Evolutionary conservation across 2,113 vertebrate genomes (phyloP), one percentile per base, ranked within the genome.

Genomic region (Myiagra hebetior): DNA sequence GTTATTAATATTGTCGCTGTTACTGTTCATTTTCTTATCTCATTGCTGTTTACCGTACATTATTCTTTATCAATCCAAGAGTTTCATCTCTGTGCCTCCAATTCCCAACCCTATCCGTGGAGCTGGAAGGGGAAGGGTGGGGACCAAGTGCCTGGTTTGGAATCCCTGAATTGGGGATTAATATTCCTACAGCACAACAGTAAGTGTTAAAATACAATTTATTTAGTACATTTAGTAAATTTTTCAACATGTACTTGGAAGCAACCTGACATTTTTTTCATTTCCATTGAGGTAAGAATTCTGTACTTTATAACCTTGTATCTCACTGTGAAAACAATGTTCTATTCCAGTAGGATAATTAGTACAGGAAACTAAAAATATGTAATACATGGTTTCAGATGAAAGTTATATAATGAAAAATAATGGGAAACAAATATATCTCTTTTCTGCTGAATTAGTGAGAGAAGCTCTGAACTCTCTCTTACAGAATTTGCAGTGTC

Each of bases 151-250:
- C 28, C 44, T 65, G 0, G 0, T 44, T 44, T 52, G 52, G 5
- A 5, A 52, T 6, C 11, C 7, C 15, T 59, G 60, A 44, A 46
- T 0, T 52, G 33, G 15, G 13, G 4, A 57, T 10, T 50, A 52
- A 9, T 9, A 19, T 23, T 21, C 18, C 31, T 24, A 33, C 0
- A 4, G 8, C 11, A 52, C 3, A 30, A 52, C 0, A 37, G 7
- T 37, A 57, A 37, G 44, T 93, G 52, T 47, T 18, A 53, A 82
- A 89, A 85, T 31, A 2, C 3, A 81, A 30, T 67, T 82, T 85
- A 44, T 72, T 60, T 56, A 70, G 14, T 20, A 47, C 9, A n/a
- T 64, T 85, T 87, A 49, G 10, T 8, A 56, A 82, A 59, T 50
- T 56, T 53, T 76, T 94, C 33, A 87, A 27, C 3, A 7, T 20